Evolutionary conservation across 1,140 invertebrate genomes (phyloP), one percentile per base, ranked within the genome.

Genomic region (Chironomus tepperi): DNA sequence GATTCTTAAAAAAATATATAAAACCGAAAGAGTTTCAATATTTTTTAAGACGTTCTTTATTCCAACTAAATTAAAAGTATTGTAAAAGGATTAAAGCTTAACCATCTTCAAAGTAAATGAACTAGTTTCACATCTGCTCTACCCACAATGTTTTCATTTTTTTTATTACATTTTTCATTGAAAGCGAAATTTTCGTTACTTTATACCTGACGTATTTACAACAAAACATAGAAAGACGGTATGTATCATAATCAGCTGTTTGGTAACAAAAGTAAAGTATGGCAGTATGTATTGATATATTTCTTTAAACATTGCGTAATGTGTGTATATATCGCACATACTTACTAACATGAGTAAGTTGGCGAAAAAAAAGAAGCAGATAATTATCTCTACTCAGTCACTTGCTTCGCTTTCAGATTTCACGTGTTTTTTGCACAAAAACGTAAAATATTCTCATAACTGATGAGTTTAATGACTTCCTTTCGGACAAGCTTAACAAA

Each of bases 321-420:
- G 24, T 34, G 24, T 34, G 24, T 34, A 34, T 34, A 34, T 34
- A 34, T 34, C 1, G 24, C 24, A 34, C 24, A 34, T 34, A 34
- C 24, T 34, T 34, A 34, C 24, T 34, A 34, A 34, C 24, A 57
- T 15, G 12, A 57, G 47, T 57, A 15, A 57, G 12, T 34, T 34
- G 24, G 24, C 12, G 3, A 57, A 15, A 57, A 57, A 57, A 34
- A 34, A 34, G 3, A 57, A 57, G 9, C n/a, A 12, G 47, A 57
- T 57, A 12, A 57, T 57, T 57, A 57, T 57, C 47, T 57, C 12
- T n/a, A 1, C 3, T 12, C 47, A 57, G 47, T 57, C 47, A 57
- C 47, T 57, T 57, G 47, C 47, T 57, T 57, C n/a, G 43, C 43
- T 47, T 47, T 47, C 43, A 57, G 47, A 57, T 57, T 57, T 57